Conservation (phyloP, 2,888 invertebrate genomes). For the Drosophila nr. perissopoda region DNA sequence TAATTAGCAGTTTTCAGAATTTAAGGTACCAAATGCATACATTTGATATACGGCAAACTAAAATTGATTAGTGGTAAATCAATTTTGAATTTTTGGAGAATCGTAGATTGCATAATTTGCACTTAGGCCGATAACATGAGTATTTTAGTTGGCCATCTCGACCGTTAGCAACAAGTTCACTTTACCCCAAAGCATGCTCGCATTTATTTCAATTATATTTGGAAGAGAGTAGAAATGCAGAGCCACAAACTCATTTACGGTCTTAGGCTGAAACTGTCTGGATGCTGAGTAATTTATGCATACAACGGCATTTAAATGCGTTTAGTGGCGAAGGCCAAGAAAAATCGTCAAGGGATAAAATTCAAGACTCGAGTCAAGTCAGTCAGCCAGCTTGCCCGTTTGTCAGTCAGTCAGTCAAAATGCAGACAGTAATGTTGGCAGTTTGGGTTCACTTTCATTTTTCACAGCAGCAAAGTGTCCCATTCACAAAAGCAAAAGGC, state of each 20-base stretch:
- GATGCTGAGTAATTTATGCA: conserved; percentile 67
- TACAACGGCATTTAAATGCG: conserved; percentile 68
- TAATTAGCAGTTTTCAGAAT: not conserved
- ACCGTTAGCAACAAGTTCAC: conserved; percentile 30
- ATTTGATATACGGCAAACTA: not conserved
- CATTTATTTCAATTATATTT: conserved; percentile 58
- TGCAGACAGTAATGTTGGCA: conserved; percentile 40
- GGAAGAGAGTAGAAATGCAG: conserved; percentile 15
- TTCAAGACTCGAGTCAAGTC: not conserved
- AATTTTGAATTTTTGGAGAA: not conserved
- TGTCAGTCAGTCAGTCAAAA: conserved; percentile 9
- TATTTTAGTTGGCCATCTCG: conserved; percentile 30
- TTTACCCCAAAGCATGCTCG: conserved; percentile 7
- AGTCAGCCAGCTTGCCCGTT: conserved; percentile 12
- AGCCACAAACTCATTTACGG: conserved; percentile 64
- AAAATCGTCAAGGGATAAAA: conserved; percentile 11
- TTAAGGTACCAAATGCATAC: not conserved
- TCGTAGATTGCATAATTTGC: not conserved
- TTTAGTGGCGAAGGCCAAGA: conserved; percentile 17
- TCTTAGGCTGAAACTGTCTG: conserved; percentile 56
- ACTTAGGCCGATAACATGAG: not conserved
- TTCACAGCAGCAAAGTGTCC: conserved; percentile 58
- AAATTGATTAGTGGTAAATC: not conserved
- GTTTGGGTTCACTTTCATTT: conserved; percentile 66
- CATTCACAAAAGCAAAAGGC: conserved; percentile 25